Percentiles rank a stretch among this genome's conserved stretches.
These are phyloP conservation scores for Rhabdomys pumilio DNA, from an alignment of 2,797 vertebrate genomes.

Conservation along the genomic window DNA sequence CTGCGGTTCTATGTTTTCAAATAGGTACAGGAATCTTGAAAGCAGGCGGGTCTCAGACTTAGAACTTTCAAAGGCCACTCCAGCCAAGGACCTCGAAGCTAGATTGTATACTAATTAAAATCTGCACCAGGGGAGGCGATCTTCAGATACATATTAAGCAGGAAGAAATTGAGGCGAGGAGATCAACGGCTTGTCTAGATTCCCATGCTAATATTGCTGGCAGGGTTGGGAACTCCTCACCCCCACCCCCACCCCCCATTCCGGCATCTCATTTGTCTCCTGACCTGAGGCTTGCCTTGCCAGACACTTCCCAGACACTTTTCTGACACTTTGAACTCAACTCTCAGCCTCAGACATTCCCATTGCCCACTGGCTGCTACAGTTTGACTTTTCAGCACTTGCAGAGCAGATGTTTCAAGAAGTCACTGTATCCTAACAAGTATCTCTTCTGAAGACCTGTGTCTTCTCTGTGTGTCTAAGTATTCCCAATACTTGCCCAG, in stretches of 20 bases:
- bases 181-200: slow-evolving; percentile 56
- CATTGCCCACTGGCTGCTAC: slow-evolving; percentile 28
- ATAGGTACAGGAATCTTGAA: slow-evolving; percentile 72
- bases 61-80: slow-evolving; percentile 57
- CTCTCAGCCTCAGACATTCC: slow-evolving; percentile 15
- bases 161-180: slow-evolving; percentile 76
- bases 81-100: slow-evolving; percentile 42
- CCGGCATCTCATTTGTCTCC: slow-evolving; percentile 5
- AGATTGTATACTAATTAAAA: slow-evolving; percentile 61
- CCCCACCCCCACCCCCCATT: too few relatives aligned
- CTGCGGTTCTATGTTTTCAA: slow-evolving; percentile 45
- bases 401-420: slow-evolving; percentile 54
- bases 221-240: slow-evolving; percentile 28
- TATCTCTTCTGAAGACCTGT: slow-evolving; percentile 23
- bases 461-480: slow-evolving; percentile 5
- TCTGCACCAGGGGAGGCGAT: neutral
- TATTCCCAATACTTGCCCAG: slow-evolving; percentile 47
- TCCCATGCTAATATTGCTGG: slow-evolving; percentile 54
- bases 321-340: neutral
- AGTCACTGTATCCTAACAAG: slow-evolving; percentile 44
- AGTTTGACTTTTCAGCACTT: slow-evolving; percentile 54
- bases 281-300: neutral
- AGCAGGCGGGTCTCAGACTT: slow-evolving; percentile 48
- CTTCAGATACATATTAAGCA: slow-evolving; percentile 72
- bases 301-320: neutral